phyloP scores from a whole-genome alignment of 2,113 vertebrate genomes.

The Aythya baeri region DNA sequence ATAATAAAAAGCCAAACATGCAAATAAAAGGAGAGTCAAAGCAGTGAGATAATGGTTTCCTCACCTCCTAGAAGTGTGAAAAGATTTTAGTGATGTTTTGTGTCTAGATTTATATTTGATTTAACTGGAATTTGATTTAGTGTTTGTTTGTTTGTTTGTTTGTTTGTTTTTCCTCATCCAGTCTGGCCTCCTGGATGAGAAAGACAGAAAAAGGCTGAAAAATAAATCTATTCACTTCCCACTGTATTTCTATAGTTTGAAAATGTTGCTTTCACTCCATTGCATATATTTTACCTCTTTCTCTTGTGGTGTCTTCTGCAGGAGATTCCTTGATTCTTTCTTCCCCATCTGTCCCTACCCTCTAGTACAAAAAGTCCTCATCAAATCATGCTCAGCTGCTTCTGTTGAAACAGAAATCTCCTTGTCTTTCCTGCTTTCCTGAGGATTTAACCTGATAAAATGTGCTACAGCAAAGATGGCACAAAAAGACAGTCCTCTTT shows the following conservation, averaged over 20 bases:
- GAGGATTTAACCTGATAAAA: not conserved
- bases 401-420: not conserved
- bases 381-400: not conserved
- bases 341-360: not conserved
- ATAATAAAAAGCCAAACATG: not conserved
- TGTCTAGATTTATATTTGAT: not conserved
- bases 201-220: not conserved
- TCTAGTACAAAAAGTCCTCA: not conserved
- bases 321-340: not conserved
- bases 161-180: too few relatives aligned
- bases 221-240: not conserved
- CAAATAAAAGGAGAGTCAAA: not conserved
- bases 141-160: too few relatives aligned
- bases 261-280: not conserved
- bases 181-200: not conserved
- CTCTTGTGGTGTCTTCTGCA: not conserved
- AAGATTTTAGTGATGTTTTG: not conserved
- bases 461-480: not conserved
- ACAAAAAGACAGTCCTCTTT: accelerated
- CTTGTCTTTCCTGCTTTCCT: not conserved
- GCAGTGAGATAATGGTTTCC: not conserved
- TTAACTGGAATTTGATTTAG: not conserved
- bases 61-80: not conserved
- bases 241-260: not conserved
- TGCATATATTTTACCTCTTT: not conserved